These are phyloP conservation scores for Microtus agrestis DNA, from an alignment of 2,797 vertebrate genomes.

Conservation along the genomic window DNA sequence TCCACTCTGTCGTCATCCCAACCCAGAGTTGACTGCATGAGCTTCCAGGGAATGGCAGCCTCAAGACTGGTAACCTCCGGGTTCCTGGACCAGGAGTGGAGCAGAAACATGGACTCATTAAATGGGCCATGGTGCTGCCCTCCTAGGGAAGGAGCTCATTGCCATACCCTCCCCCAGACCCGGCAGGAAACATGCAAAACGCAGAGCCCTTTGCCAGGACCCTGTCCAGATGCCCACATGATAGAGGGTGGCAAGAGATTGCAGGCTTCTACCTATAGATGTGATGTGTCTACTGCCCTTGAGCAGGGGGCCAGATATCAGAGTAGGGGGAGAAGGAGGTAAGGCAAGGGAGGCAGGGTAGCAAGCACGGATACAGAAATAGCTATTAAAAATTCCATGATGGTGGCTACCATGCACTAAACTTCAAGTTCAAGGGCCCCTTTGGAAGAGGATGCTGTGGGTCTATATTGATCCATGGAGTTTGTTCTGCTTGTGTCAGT, in stretches of 20 bases:
- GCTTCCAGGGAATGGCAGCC: fast-evolving
- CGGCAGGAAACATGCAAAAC: not conserved
- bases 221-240: fast-evolving
- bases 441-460: not conserved
- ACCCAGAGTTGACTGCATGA: not conserved
- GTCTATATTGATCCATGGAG: not conserved
- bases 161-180: not conserved
- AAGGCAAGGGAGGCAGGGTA: not conserved
- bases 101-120: not conserved
- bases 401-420: not conserved
- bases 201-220: not conserved
- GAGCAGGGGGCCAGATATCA: not conserved
- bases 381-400: not conserved
- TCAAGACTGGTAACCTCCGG: not conserved
- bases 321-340: not conserved
- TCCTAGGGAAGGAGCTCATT: not conserved
- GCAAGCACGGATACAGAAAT: not conserved
- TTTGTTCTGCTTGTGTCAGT: not conserved
- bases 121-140: not conserved
- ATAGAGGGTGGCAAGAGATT: not conserved
- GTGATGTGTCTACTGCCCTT: not conserved
- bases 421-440: not conserved
- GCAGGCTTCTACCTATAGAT: not conserved
- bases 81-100: not conserved
- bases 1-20: not conserved